Base-by-base conservation (phyloP, 2,888 invertebrate species). In the Atethmia centrago region DNA sequence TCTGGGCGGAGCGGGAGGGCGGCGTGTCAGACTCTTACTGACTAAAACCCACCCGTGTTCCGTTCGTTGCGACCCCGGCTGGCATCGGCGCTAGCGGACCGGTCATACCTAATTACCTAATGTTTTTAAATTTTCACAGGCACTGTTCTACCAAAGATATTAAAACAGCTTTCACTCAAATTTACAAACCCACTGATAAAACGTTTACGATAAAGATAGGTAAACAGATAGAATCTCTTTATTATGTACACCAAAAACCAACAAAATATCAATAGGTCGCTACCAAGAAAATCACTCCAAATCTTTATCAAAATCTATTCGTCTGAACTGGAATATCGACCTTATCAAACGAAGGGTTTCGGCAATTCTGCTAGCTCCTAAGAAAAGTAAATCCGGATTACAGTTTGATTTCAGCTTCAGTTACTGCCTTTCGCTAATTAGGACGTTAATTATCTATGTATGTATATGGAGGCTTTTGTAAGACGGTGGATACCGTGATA, bases 361-460 rank as follows among this genome's bases (percentile, higher is more conserved):
- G 28, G 14, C 67, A 62, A 79, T 72, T 53, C 73, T 55, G n/a
- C 40, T 53, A 55, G 25, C 47, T n/a, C 47, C 74, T 65, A 36
- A 72, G 83, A 56, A 58, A 58, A 64, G 51, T 79, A 56, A 80
- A 83, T 62, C 80, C 80, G 83, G 80, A 79, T 80, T 83, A 83
- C 80, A 53, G 36, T 51, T 83, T 61, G 63, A 65, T 79, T 68
- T 68, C 72, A 80, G 80, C 80, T 79, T 58, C 56, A 55, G 19
- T 68, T 49, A 62, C 45, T 72, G 67, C n/a, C 74, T 79, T 62
- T 45, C 56, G 36, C 74, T 83, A 83, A 80, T 83, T 83, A 80
- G 67, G 47, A 14, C 47, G 56, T 66, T 66, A 21, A 73, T 79
- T 73, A 53, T 64, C 49, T 70, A 21, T 31, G 19, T 56, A 19